Evolutionary conservation across 2,888 invertebrate genomes (phyloP), one percentile per base, ranked within the genome.

Genomic region (Leucophenga montana): DNA sequence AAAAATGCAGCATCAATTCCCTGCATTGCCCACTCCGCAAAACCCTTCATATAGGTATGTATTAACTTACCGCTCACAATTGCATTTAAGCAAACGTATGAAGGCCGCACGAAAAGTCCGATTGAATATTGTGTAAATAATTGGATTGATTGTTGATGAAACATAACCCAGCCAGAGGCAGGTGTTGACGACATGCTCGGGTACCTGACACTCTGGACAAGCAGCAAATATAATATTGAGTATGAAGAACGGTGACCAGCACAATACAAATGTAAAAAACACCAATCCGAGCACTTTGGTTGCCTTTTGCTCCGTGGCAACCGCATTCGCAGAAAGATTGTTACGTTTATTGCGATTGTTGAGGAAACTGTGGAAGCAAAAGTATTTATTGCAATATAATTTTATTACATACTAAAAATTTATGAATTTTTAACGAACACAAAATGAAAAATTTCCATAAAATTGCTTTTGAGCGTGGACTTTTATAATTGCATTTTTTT

Each of bases 41-140:
- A 27, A 2, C 27, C 27, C 2, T 3, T 4, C 27, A 27, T 27
- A 27, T 27, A 27, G 2, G 27, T 3, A 27, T 27, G 27, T 27
- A 27, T 27, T 27, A 39, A 84, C 86, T 86, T 89, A 94, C 94
- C 94, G 92, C 81, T 92, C 92, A 86, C 95, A 95, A 82, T 92
- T 92, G 88, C 95, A 95, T 73, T 92, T 90, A 20, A 95, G 89
- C 64, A 95, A 89, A 72, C 95, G 91, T 72, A 95, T 92, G 87
- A 96, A 96, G 0, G 96, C 95, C 14, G 95, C 94, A 64, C 97
- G 91, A 89, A 97, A 97, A 14, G 95, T 95, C 77, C 93, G 92
- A 89, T 97, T 97, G 90, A 97, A 97, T 67, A 96, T 93, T 1
- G 97, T 97, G 89, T 97, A 97, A 87, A 97, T 97, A 83, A 97